Conservation (phyloP, 2,113 vertebrate species). For the Herpetotheres cachinnans region DNA sequence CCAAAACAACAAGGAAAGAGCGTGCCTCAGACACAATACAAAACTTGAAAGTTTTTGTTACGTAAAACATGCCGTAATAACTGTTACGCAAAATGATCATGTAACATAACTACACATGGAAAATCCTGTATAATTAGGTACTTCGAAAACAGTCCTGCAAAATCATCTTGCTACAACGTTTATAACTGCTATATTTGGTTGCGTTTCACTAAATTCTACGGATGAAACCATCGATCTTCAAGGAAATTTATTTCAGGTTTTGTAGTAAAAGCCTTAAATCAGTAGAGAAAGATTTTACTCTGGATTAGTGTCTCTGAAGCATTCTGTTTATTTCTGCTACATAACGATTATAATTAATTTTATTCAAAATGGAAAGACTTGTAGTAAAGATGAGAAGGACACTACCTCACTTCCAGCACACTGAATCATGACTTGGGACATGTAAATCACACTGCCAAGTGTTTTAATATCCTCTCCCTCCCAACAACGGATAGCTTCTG, state of each 20-base stretch:
- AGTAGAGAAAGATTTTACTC: neutral
- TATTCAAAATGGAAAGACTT: neutral
- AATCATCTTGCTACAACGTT: neutral
- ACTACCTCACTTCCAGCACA: conserved; percentile 88
- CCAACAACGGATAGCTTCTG: conserved; percentile 92
- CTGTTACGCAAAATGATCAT: neutral
- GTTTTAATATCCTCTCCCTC: conserved; percentile 96
- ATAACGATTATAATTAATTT: neutral
- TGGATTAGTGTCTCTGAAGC: neutral
- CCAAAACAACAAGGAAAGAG: neutral
- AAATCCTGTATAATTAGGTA: neutral
- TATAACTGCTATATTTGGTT: neutral
- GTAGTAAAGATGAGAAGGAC: neutral
- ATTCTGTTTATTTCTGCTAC: neutral
- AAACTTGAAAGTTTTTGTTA: neutral
- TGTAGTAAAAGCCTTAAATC: neutral
- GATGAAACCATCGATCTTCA: neutral
- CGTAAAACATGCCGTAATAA: neutral
- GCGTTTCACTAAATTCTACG: neutral
- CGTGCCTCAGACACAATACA: neutral
- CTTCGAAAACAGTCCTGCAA: neutral
- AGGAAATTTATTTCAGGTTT: neutral
- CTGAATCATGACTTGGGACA: conserved; percentile 94
- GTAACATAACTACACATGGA: neutral
- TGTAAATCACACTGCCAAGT: conserved; percentile 90